Base-by-base conservation (phyloP, 1,140 invertebrate species). In the Acromyrmex echinatior region DNA sequence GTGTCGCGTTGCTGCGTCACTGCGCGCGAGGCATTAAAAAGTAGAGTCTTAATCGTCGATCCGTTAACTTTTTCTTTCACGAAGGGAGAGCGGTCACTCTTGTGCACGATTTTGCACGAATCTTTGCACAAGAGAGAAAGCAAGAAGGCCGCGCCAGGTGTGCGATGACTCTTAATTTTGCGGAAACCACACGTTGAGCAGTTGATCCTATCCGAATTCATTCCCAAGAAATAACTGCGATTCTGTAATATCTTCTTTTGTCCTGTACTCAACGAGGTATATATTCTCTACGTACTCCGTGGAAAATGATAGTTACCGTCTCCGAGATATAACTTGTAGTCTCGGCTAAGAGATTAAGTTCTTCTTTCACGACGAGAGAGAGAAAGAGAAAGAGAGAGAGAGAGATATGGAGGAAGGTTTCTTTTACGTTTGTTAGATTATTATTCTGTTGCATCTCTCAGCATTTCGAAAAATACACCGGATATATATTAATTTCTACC, bases 251-350 rank as follows among this genome's bases (percentile, higher is more conserved):
- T 16, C 3, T 9, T 10, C 2, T 63, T n/a, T 78, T 58, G 21
- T 68, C 14, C 9, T 45, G 39, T 28, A 10, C 9, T 12, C 62
- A 21, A 28, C 28, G 45, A 25, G 25, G 21, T 70, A 25, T 53
- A 35, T 53, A 70, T 56, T 25, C 58, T 76, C 28, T 39, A 39
- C 35, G 14, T 28, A 73, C 5, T 71, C 31, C 7, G 53, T 14
- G 76, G 80, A 86, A 84, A 79, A 73, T 73, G 66, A 84, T 62
- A 74, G 53, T 66, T 35, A 21, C 18, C 56, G 51, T 56, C 76
- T 31, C 51, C 21, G 31, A 62, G 16, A 35, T 53, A 49, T 74
- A 65, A 56, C 51, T 63, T 58, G 62, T 77, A 60, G 77, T 84
- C 25, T 71, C 18, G 39, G 16, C 70, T 60, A 70, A 45, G 56